phyloP scores from a whole-genome alignment of 92 coral and sea anemone species.

The Ricordea florida region DNA sequence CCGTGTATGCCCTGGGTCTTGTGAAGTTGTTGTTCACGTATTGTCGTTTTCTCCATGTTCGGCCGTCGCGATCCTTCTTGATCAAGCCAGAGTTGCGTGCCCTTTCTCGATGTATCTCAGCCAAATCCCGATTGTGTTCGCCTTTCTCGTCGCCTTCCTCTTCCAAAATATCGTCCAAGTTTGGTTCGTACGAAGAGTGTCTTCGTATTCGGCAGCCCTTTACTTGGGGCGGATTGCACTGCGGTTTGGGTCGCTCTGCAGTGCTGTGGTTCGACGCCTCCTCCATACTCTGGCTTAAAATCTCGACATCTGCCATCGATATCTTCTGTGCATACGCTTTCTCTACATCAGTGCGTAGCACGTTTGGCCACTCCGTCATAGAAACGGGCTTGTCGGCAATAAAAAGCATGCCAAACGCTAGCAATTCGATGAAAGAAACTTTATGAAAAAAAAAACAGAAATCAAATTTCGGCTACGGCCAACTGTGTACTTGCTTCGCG shows the following conservation, averaged over 20 bases:
- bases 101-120: constrained; percentile 91
- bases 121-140: constrained; percentile 65
- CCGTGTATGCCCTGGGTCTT: constrained; percentile 70
- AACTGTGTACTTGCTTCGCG: no score
- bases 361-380: constrained; percentile 64
- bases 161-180: constrained; percentile 84
- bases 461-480: no score
- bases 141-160: constrained; percentile 61
- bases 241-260: neutral
- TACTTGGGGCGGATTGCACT: neutral
- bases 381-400: constrained; percentile 67
- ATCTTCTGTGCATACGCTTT: constrained; percentile 49
- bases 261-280: neutral
- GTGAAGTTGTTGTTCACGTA: constrained; percentile 18
- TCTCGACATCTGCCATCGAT: constrained; percentile 63
- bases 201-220: constrained; percentile 67
- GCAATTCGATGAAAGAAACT: no score
- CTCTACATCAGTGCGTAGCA: constrained; percentile 60
- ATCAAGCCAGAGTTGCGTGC: constrained; percentile 76
- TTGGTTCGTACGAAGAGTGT: constrained; percentile 83
- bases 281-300: constrained; percentile 66
- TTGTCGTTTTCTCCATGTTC: constrained; percentile 62
- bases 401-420: no score
- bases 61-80: constrained; percentile 55
- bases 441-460: no score